Base-by-base conservation (phyloP, 64 coral and sea anemone species). In the Pocillopora verrucosa region DNA sequence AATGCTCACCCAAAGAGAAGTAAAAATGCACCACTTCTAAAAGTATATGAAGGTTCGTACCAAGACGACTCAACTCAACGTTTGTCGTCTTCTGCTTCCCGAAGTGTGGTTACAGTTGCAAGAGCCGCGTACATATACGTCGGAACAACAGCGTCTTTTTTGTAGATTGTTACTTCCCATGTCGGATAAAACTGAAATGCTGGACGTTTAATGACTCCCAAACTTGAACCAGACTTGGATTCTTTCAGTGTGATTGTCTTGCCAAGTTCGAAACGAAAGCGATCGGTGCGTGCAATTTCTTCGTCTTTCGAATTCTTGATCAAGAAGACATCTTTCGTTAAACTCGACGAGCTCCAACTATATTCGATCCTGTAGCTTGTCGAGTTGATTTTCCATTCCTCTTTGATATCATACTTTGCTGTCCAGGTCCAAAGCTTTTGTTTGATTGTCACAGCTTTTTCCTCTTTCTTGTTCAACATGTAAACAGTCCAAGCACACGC, bases 231-330 rank as follows among this genome's bases (percentile, higher is more conserved):
- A 20, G 7, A 45, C 25, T 64, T 64, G 5, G 80, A 65, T 56
- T 65, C 80, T 84, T 84, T 84, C 34, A 84, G 9, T 0, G 30
- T 51, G 35, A 84, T 84, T 19, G 80, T 84, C 68, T 38, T 84
- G 17, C 19, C 80, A 17, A 84, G 24, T 9, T 84, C 62, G 15
- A 84, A 68, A n/a, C 34, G 36, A 56, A 84, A 84, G 22, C 80
- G 61, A 51, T 84, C 36, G 1, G 80, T 84, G 63, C 63, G 61
- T 9, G 80, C 80, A 84, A 84, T 69, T 84, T 84, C 80, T 10
- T 65, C 80, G 80, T 20, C 80, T 68, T 84, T 35, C 16, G 80
- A 84, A 68, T 84, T 84, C 20, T 69, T 69, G 35, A 84, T 84
- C 1, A 69, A 9, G 51, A 22, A 84, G 51, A 69, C 80, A 16